Conservation (phyloP, 2,797 vertebrate genomes). For the Acanthurus lineatus region DNA sequence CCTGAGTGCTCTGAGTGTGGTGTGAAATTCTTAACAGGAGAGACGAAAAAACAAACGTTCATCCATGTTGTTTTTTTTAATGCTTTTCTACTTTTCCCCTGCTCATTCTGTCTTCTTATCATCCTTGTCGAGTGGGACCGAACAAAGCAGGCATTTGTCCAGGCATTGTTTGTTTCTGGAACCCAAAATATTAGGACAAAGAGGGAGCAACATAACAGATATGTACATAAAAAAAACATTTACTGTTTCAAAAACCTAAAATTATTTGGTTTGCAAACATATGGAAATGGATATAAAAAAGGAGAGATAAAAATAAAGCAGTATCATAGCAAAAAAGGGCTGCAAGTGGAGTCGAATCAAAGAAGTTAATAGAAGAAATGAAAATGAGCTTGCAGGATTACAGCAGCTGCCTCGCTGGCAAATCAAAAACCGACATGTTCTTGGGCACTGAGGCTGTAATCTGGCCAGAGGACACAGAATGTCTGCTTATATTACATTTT, state of each 20-base stretch:
- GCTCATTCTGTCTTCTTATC: background rate
- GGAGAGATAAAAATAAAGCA: background rate
- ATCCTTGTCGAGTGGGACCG: background rate
- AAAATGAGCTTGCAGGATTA: background rate
- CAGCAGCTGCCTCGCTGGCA: background rate
- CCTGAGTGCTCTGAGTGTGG: background rate
- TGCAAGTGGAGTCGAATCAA: background rate
- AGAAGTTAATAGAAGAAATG: background rate
- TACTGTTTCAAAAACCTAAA: background rate
- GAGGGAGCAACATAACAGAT: background rate
- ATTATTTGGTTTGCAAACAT: too few species aligned
- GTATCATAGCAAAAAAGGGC: too few species aligned
- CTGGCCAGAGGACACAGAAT: too few species aligned
- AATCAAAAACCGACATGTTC: background rate
- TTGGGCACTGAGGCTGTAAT: background rate
- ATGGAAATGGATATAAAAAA: background rate
- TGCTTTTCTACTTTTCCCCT: background rate
- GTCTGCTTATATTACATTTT: too few species aligned
- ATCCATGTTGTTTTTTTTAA: background rate
- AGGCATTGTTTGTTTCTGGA: background rate
- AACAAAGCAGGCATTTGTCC: background rate
- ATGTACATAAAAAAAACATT: background rate
- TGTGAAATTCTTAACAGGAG: background rate
- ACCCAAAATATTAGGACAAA: background rate
- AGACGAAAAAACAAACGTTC: background rate